A percentile compares a stretch with the other conserved stretches of the same genome.
phyloP scores from a whole-genome alignment of 2,888 invertebrate species.

The Caenorhabditis drosophilae region DNA sequence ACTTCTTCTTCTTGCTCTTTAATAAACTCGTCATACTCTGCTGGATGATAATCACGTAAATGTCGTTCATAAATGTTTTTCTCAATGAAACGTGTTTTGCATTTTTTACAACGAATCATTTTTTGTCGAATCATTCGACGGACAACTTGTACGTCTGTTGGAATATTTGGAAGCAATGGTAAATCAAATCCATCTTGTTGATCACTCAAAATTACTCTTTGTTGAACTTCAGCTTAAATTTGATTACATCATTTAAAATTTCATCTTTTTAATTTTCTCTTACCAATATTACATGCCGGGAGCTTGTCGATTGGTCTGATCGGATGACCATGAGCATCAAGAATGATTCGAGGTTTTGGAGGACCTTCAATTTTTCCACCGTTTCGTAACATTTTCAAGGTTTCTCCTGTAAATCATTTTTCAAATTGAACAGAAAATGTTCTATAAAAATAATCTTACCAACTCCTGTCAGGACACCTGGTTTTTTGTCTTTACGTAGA shows the following conservation, averaged over 20 bases:
- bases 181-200: conserved; percentile 17
- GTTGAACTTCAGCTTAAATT: conserved; percentile 16
- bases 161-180: conserved; percentile 7
- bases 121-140: conserved; percentile 43
- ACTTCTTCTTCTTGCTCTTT: conserved; percentile 47
- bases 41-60: conserved; percentile 63
- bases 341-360: conserved; percentile 6
- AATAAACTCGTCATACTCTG: conserved; percentile 58
- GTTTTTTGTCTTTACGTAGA: conserved; percentile 4
- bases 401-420: conserved; percentile 2
- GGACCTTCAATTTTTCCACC: not conserved
- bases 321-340: conserved; percentile 8
- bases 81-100: conserved; percentile 67
- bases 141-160: conserved; percentile 18
- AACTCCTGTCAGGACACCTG: conserved; percentile 12
- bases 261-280: not conserved
- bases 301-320: conserved; percentile 5
- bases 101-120: conserved; percentile 65
- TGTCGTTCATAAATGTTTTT: conserved; percentile 65
- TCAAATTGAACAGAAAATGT: conserved; percentile 2
- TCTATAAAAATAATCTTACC: conserved; percentile 8
- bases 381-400: conserved; percentile 6
- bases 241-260: not conserved
- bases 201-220: conserved; percentile 2
- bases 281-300: conserved; percentile 9